These are phyloP conservation scores for Mastacembelus armatus DNA, from an alignment of 2,797 vertebrate genomes.

Conservation along the genomic window DNA sequence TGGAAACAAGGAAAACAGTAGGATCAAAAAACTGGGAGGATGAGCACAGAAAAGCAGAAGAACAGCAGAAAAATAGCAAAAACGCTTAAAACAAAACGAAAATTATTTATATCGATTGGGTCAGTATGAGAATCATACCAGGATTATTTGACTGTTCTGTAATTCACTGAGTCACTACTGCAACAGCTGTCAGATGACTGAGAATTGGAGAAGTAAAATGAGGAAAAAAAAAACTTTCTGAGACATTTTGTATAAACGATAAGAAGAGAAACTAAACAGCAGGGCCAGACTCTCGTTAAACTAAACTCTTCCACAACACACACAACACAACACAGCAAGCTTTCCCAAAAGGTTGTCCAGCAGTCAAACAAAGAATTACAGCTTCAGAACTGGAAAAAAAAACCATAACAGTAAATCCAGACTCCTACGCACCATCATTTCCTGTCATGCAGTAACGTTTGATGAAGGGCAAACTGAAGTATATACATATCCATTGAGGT, in stretches of 20 bases:
- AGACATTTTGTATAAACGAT: not conserved
- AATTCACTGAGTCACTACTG: constrained; percentile 23
- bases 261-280: constrained; percentile 1
- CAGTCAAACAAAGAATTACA: constrained; percentile 26
- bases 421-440: constrained; percentile 39
- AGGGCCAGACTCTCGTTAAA: constrained; percentile 8
- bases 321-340: too few relatives aligned
- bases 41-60: constrained; percentile 4
- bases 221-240: constrained; percentile 7
- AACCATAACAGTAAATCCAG: constrained; percentile 16
- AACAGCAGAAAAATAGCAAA: not conserved
- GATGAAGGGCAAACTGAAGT: constrained; percentile 40
- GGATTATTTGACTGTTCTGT: constrained; percentile 6
- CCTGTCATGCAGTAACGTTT: constrained; percentile 24
- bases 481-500: constrained; percentile 27
- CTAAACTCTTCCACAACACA: constrained; percentile 19
- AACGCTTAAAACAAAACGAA: constrained; percentile 5
- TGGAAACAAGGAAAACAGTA: constrained; percentile 34
- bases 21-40: constrained; percentile 11
- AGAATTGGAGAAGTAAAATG: constrained; percentile 21
- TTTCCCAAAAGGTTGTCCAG: constrained; percentile 17
- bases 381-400: constrained; percentile 7
- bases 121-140: constrained; percentile 5
- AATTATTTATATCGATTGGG: not conserved
- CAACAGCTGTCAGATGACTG: constrained; percentile 25